Evolutionary conservation across 1,140 invertebrate species (phyloP), one percentile per base, ranked within the genome.

Genomic region (Drosophila ficusphila): DNA sequence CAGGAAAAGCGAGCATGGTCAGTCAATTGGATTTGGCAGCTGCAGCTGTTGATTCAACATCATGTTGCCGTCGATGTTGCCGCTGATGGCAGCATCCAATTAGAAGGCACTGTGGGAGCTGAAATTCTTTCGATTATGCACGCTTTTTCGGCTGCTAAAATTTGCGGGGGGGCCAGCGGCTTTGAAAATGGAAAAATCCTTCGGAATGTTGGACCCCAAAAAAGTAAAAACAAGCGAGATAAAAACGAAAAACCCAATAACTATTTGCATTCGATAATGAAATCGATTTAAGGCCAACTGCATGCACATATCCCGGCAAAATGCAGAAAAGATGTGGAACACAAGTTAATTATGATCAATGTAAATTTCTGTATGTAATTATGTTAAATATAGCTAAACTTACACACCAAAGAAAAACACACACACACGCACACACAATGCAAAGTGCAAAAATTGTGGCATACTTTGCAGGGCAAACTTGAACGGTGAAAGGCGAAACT

Each of bases 281-380:
- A 46, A 53, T 31, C 23, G 12, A 42, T 33, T 49, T 42, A 23
- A 42, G 25, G 41, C 31, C 47, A 33, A 42, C 29, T 54, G 29
- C 27, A 36, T 34, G 23, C 58, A 62, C 58, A 62, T 62, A 62
- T 62, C 41, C 6, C 41, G 25, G 49, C 34, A 34, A 36, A 18
- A 42, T 39, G 36, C 36, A 18, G 14, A 56, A 39, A 33, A 33
- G 19, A 27, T 16, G 21, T 51, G 31, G 48, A 51, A 72, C 33
- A 41, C 54, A 71, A 36, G 33, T 31, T 54, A 33, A 65, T 46
- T 52, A 52, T 48, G 72, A 60, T 85, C 79, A 51, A 85, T 82
- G 79, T 82, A 82, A 70, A 82, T 81, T 82, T 72, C 67, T 82
- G 78, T 82, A 81, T 81, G 78, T 81, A 81, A 76, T 81, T 71